Evolutionary conservation across 2,113 vertebrate genomes (phyloP), one percentile per base, ranked within the genome.

Genomic region (Penelope pileata): DNA sequence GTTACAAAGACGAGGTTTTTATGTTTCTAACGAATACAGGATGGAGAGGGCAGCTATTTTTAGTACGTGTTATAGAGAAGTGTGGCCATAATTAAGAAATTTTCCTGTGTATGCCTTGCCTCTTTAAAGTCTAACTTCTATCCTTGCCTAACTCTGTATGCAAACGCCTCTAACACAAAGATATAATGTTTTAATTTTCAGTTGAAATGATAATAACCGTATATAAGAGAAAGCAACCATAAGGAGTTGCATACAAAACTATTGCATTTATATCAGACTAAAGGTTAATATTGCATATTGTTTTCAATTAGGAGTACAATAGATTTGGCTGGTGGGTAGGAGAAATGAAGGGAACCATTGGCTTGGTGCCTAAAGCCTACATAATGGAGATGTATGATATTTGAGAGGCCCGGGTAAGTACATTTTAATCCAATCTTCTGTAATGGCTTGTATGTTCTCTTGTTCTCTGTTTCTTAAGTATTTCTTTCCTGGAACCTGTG

Each of bases 241-340:
- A 94, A 97, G 97, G 97, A 98, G 95, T 96, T 97, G 91, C 96
- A 95, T 97, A 98, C 84, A 97, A 97, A 97, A 97, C 51, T 95
- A 88, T 96, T 97, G 96, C 97, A 96, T 97, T 97, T 97, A 94
- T 96, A 95, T 97, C 94, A 91, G 97, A 97, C 97, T 98, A 97
- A 98, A 98, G 98, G 98, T 98, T 98, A 98, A 98, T 98, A 97
- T 94, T 98, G 97, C 94, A 94, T 98, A 98, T 98, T 98, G 98
- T 97, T 98, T 97, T 97, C 91, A 98, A 98, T 98, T 98, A 99
- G 99, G 99, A 99, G 95, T 99, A 99, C 97, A 97, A 99, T 98
- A 98, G 88, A 96, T 99, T 98, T 94, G 99, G 99, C 97, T 99
- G 99, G 99, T 99, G 99, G 99, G 98, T 99, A 96, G 99, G 99